Evolutionary conservation across 1,140 invertebrate species (phyloP).

Genomic region (Eurosta solidaginis): DNA sequence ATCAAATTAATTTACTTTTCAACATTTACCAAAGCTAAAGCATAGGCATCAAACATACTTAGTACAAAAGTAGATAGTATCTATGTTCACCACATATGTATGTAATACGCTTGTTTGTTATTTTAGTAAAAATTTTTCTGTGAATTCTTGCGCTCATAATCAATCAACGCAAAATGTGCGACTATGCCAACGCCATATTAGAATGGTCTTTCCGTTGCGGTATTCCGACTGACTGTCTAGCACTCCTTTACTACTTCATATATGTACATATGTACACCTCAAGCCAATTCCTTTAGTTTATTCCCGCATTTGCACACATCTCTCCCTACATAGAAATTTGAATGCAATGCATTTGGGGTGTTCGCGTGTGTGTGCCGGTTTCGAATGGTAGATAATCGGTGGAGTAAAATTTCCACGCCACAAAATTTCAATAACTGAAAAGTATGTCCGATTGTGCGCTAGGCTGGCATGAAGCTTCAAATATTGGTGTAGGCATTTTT

Average conservation of each 20-base stretch:
- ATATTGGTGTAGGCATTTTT: background rate
- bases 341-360: background rate
- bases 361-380: constrained; percentile 6
- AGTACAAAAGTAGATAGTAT: background rate
- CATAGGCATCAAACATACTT: background rate
- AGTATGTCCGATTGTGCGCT: background rate
- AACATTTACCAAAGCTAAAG: background rate
- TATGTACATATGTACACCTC: background rate
- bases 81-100: background rate
- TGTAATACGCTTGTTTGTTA: background rate
- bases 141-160: constrained; percentile 22
- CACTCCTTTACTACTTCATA: background rate
- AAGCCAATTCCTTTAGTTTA: no score
- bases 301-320: background rate
- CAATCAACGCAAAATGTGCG: constrained; percentile 19
- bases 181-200: background rate
- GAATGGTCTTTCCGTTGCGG: background rate
- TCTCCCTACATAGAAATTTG: no score
- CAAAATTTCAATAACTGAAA: background rate
- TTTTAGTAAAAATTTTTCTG: constrained; percentile 22
- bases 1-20: constrained; percentile 19
- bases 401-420: background rate
- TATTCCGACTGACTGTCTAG: constrained; percentile 15
- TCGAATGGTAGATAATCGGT: background rate
- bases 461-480: background rate